Evolutionary conservation across 1,140 invertebrate species (phyloP), one percentile per base, ranked within the genome.

Genomic region (Halyomorpha halys): DNA sequence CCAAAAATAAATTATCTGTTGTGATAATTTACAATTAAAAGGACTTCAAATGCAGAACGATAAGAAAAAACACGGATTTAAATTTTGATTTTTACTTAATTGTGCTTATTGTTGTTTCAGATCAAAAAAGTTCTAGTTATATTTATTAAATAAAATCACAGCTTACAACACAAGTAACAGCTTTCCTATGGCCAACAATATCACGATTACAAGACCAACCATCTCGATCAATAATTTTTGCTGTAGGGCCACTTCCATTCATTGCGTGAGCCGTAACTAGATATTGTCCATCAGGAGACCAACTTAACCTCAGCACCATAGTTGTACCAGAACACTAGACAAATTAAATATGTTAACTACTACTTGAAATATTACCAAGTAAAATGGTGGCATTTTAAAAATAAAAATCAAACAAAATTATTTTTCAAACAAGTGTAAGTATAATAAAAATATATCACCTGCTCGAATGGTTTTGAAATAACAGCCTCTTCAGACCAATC

Each of bases 231-330:
- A 95, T 88, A 61, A 96, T 93, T 74, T 91, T 88, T 1, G 94
- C 94, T 0, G 94, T 97, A 3, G 94, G 94, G 8, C 94, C 94
- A 25, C 89, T 90, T 61, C 95, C 94, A 76, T 98, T 98, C 90
- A 98, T 97, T 1, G 96, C 94, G 79, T 98, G 94, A 5, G 96
- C 94, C 0, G 94, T 95, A 2, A 98, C 86, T 51, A 98, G 78
- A 76, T 95, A 97, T 70, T 93, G 89, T 1, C 97, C 97, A 78
- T 98, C 96, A 2, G 97, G 95, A 34, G 94, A 97, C 97, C 97
- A 99, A 44, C 88, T 89, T 11, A 96, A 77, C 19, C 97, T 79
- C 16, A 98, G 76, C 3, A 97, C 89, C 74, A 97, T 91, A 13
- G 95, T 98, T 8, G 94, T 97, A 15, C 91, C 85, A 68, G 89